Conservation (phyloP, 2,113 vertebrate species). For the Merops nubicus region DNA sequence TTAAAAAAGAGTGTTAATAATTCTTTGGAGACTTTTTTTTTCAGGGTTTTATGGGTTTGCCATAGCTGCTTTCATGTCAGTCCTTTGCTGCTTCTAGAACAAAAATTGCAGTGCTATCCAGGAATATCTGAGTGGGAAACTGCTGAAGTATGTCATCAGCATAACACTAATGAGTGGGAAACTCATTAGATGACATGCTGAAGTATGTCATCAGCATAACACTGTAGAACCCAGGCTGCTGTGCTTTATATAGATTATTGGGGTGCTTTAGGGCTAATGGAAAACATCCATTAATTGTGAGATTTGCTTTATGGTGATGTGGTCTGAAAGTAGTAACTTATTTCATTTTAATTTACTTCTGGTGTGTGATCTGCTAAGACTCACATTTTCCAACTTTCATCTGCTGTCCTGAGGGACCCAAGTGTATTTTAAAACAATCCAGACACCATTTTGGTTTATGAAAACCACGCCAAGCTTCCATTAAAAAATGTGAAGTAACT, state of each 20-base stretch:
- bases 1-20: background rate
- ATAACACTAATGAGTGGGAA: background rate
- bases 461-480: background rate
- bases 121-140: background rate
- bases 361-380: background rate
- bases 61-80: background rate
- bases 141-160: too few species aligned
- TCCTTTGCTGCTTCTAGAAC: background rate
- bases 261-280: background rate
- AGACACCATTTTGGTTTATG: too few species aligned
- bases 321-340: background rate
- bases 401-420: background rate
- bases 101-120: background rate
- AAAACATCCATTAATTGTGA: slow-evolving; percentile 4
- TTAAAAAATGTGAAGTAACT: background rate
- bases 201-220: background rate
- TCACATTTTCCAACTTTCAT: background rate
- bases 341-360: slow-evolving; percentile 23
- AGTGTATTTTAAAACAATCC: background rate
- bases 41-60: background rate
- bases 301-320: background rate
- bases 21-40: background rate
- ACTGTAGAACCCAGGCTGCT: background rate
- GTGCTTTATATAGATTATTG: background rate
- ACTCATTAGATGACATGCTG: too few species aligned